phyloP scores from a whole-genome alignment of 1,140 invertebrate species.

The Hetaerina americana region DNA sequence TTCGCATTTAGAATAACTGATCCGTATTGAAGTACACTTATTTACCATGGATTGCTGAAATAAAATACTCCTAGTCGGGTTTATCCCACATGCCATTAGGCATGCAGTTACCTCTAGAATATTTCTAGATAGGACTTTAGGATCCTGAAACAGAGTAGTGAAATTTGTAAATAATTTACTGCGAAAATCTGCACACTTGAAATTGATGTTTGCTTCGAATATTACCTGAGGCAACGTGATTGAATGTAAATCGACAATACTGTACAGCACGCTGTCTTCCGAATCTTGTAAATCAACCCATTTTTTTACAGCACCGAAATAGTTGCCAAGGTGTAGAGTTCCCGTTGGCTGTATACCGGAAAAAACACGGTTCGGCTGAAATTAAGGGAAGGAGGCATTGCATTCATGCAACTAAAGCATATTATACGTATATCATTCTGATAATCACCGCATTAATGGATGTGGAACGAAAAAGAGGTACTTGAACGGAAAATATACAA shows the following conservation, averaged over 20 bases:
- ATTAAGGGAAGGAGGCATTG: too few relatives aligned
- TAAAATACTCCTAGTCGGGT: slow-evolving; percentile 66
- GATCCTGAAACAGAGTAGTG: slow-evolving; percentile 40
- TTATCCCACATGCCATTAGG: slow-evolving; percentile 81
- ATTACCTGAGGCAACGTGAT: slow-evolving; percentile 72
- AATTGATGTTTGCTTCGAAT: background rate
- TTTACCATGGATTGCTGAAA: slow-evolving; percentile 79
- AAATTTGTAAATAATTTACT: background rate
- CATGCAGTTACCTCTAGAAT: slow-evolving; percentile 67
- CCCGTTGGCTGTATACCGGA: slow-evolving; percentile 96
- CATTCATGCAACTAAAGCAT: too few relatives aligned
- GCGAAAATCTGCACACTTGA: background rate
- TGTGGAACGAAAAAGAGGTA: too few relatives aligned
- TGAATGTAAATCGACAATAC: slow-evolving; percentile 90
- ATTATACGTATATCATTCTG: too few relatives aligned
- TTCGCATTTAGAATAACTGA: too few relatives aligned
- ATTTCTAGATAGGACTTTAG: slow-evolving; percentile 48
- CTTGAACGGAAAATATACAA: too few relatives aligned
- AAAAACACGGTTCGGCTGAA: too few relatives aligned
- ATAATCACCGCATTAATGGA: too few relatives aligned
- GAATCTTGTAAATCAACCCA: slow-evolving; percentile 75
- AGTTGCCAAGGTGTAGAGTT: slow-evolving; percentile 88
- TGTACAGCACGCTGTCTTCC: slow-evolving; percentile 56
- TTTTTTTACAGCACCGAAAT: slow-evolving; percentile 81
- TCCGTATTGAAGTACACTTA: too few relatives aligned